Percentiles rank a stretch among this genome's conserved stretches.
Conservation (phyloP, 2,888 invertebrate species). For the Xanthostigma xanthostigma region DNA sequence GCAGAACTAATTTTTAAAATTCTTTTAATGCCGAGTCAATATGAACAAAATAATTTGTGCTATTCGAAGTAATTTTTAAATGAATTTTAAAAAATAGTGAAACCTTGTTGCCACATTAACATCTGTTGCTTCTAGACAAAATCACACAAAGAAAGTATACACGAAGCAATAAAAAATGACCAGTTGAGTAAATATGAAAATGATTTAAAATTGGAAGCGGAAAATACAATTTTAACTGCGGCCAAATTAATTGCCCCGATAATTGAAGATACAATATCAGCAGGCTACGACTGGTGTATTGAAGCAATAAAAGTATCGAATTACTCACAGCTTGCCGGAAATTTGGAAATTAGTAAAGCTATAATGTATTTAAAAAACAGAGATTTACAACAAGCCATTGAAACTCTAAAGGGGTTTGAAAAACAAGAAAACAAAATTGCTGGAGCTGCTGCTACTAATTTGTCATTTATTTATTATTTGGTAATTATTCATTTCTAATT, state of each 20-base stretch:
- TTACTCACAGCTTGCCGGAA: slow-evolving; percentile 67
- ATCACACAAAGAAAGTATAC: slow-evolving; percentile 22
- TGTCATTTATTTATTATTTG: slow-evolving; percentile 70
- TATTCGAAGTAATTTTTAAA: too few species aligned
- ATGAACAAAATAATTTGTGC: too few species aligned
- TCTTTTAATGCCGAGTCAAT: too few species aligned
- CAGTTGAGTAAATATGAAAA: slow-evolving; percentile 57
- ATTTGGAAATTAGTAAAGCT: slow-evolving; percentile 82
- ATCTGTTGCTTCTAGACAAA: too few species aligned
- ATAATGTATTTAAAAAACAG: slow-evolving; percentile 70
- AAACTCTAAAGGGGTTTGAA: slow-evolving; percentile 72
- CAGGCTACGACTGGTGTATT: slow-evolving; percentile 74
- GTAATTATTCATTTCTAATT: slow-evolving; percentile 19
- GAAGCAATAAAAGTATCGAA: slow-evolving; percentile 85
- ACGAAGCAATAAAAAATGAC: slow-evolving; percentile 64
- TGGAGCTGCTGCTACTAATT: slow-evolving; percentile 70
- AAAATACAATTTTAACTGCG: slow-evolving; percentile 68
- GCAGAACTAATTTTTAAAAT: too few species aligned
- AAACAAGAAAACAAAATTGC: slow-evolving; percentile 73
- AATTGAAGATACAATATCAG: slow-evolving; percentile 53
- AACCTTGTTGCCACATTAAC: too few species aligned
- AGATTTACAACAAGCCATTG: slow-evolving; percentile 65
- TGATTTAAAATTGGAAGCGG: slow-evolving; percentile 55
- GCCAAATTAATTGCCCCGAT: slow-evolving; percentile 80
- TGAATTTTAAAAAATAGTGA: too few species aligned